Evolutionary conservation across 2,113 vertebrate genomes (phyloP).

Genomic region (Limanda limanda): DNA sequence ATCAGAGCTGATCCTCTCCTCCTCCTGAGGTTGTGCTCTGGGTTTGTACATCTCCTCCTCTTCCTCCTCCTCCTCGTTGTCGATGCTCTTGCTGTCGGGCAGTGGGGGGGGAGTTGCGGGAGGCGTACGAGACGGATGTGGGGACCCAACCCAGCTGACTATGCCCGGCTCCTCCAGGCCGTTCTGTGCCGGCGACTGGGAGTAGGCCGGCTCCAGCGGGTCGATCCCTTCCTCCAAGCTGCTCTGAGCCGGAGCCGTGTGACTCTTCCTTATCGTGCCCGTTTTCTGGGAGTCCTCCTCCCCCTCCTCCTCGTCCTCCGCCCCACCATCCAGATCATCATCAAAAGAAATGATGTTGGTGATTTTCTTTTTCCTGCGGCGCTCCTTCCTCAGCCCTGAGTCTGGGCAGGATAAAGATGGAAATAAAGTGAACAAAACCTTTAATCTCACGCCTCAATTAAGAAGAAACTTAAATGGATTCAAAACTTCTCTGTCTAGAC

Average conservation of each 20-base stretch:
- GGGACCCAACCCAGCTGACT: conserved; percentile 76
- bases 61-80: conserved; percentile 82
- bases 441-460: conserved; percentile 2
- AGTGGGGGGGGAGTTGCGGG: conserved; percentile 28
- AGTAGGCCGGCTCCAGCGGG: conserved; percentile 53
- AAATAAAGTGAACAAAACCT: conserved; percentile 11
- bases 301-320: conserved; percentile 82
- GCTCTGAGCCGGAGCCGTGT: conserved; percentile 61
- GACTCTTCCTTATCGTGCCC: conserved; percentile 52
- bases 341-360: conserved; percentile 98
- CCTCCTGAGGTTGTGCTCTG: conserved; percentile 67
- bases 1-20: conserved; percentile 65
- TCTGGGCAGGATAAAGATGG: conserved; percentile 77
- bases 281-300: conserved; percentile 67
- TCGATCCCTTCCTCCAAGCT: conserved; percentile 77
- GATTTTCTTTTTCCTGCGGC: conserved; percentile 95
- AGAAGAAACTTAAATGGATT: conserved; percentile 3
- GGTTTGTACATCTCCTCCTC: conserved; percentile 74
- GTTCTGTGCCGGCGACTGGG: conserved; percentile 68
- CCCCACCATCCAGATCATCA: conserved; percentile 87
- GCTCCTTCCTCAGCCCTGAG: conserved; percentile 88
- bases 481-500: neutral
- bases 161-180: conserved; percentile 65
- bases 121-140: conserved; percentile 61
- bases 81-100: conserved; percentile 73